These are phyloP conservation scores for Psylliodes chrysocephalus DNA, from an alignment of 2,888 invertebrate genomes.

Conservation along the genomic window DNA sequence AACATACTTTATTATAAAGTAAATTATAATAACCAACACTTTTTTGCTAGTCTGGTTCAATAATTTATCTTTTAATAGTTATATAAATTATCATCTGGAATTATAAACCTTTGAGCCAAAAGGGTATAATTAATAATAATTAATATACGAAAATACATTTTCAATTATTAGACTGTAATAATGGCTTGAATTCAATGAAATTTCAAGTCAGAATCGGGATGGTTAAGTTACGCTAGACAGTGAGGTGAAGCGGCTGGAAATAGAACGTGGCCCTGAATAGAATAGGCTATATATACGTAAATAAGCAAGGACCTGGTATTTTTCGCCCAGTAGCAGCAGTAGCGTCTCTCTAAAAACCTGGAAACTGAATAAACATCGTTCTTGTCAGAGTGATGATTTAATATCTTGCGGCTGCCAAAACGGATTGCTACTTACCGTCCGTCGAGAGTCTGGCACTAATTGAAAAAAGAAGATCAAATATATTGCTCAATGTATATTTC, in stretches of 20 bases:
- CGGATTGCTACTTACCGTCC: slow-evolving; percentile 7
- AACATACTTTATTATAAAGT: too few relatives aligned
- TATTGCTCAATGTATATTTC: too few relatives aligned
- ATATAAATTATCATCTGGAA: too few relatives aligned
- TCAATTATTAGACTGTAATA: background rate
- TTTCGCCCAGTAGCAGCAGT: slow-evolving; percentile 24
- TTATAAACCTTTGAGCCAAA: too few relatives aligned
- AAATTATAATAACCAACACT: too few relatives aligned
- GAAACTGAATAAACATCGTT: slow-evolving; percentile 24
- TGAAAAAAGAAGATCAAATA: background rate
- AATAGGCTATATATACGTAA: slow-evolving; percentile 53
- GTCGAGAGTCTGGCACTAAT: slow-evolving; percentile 7
- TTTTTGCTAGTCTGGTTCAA: too few relatives aligned
- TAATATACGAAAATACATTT: too few relatives aligned
- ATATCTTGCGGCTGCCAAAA: slow-evolving; percentile 23
- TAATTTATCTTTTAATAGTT: too few relatives aligned
- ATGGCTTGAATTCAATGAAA: background rate
- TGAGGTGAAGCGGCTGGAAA: slow-evolving; percentile 56
- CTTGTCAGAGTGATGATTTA: slow-evolving; percentile 25
- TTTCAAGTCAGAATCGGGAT: background rate
- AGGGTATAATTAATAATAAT: too few relatives aligned
- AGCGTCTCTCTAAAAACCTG: slow-evolving; percentile 21
- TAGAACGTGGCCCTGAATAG: slow-evolving; percentile 57
- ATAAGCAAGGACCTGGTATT: slow-evolving; percentile 26
- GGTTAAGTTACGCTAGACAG: slow-evolving; percentile 49